Conservation (phyloP, 2,888 invertebrate species). For the Drosophila borborema region DNA sequence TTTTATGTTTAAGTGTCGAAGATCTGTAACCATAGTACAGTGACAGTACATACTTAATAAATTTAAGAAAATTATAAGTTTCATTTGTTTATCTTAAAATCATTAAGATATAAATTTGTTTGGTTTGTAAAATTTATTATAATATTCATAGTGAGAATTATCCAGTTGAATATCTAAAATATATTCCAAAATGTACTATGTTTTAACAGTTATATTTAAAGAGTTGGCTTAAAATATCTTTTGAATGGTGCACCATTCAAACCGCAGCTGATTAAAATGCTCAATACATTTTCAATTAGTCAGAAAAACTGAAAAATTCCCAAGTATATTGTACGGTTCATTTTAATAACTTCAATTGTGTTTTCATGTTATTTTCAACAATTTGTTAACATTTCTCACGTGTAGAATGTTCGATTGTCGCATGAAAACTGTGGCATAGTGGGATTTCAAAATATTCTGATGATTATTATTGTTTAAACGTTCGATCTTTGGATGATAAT, state of each 20-base stretch:
- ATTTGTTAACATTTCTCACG: conserved; percentile 52
- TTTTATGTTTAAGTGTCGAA: too few species aligned
- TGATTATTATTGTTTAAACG: conserved; percentile 72
- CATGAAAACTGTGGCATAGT: conserved; percentile 44
- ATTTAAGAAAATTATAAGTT: background rate
- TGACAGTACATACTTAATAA: background rate
- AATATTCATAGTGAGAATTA: conserved; percentile 13
- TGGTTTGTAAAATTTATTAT: conserved; percentile 21
- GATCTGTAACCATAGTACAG: too few species aligned
- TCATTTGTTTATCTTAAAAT: background rate
- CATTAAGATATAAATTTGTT: background rate
- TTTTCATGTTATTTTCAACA: conserved; percentile 30
- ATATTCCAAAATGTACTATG: conserved; percentile 13
- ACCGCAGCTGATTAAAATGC: conserved; percentile 3
- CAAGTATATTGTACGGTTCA: conserved; percentile 1
- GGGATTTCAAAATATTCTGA: conserved; percentile 65
- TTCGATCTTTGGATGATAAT: conserved; percentile 70
- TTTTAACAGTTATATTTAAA: conserved; percentile 12
- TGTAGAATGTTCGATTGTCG: conserved; percentile 59
- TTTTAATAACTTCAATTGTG: conserved; percentile 11
- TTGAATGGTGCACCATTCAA: conserved; percentile 51
- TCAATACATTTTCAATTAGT: conserved; percentile 34
- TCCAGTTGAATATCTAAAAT: conserved; percentile 28
- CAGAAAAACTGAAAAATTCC: background rate
- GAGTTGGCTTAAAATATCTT: conserved; percentile 31